Conservation (phyloP, 2,888 invertebrate genomes). For the Timandra comae region DNA sequence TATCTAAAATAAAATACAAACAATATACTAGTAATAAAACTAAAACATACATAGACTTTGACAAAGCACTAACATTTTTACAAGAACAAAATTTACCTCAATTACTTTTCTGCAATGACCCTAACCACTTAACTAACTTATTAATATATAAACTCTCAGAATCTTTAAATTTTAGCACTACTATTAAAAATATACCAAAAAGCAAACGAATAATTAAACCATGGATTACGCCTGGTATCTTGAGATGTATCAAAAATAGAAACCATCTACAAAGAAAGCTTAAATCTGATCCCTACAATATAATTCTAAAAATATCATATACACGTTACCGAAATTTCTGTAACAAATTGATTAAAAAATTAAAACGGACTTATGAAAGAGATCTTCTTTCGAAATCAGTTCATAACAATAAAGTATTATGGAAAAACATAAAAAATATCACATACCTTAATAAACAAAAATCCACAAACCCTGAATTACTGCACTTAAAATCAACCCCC, state of each 20-base stretch:
- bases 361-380: not conserved
- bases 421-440: not conserved
- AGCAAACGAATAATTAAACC: not conserved
- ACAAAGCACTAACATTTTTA: not conserved
- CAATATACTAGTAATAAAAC: not conserved
- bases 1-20: not conserved
- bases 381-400: not conserved
- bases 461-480: not conserved
- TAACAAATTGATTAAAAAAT: not conserved
- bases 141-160: not conserved
- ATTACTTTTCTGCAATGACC: not conserved
- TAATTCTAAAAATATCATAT: not conserved
- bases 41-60: not conserved
- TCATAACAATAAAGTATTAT: not conserved
- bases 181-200: not conserved
- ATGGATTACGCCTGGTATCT: slow-evolving; percentile 1
- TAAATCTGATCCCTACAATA: not conserved
- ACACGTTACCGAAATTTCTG: slow-evolving; percentile 1
- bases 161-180: not conserved
- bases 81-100: not conserved
- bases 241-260: slow-evolving; percentile 1
- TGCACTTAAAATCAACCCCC: not conserved
- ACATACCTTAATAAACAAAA: not conserved
- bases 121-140: not conserved
- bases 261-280: not conserved